Percentiles rank a stretch among this genome's conserved stretches.
Conservation (phyloP, 2,797 vertebrate species). For the Enteromius anoplus region DNA sequence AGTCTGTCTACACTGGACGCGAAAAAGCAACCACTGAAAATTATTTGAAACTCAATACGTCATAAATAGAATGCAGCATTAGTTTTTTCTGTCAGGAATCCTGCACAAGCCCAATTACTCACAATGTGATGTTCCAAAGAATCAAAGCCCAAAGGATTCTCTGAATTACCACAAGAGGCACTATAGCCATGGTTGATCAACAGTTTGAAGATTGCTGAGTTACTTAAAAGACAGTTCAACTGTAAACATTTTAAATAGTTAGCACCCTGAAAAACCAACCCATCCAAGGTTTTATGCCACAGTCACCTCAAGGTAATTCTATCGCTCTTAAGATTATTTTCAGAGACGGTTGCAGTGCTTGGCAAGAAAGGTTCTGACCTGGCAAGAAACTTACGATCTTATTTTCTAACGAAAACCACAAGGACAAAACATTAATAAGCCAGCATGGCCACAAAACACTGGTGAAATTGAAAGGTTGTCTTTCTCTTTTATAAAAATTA, state of each 20-base stretch:
- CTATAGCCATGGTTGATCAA: not conserved
- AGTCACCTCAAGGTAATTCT: slow-evolving; percentile 22
- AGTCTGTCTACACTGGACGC: no score
- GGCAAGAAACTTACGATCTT: not conserved
- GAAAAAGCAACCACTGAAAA: no score
- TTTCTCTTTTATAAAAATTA: slow-evolving; percentile 28
- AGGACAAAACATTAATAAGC: slow-evolving; percentile 34
- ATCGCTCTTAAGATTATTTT: slow-evolving; percentile 23
- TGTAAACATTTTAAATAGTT: slow-evolving; percentile 20
- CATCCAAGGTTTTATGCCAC: not conserved
- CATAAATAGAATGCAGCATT: no score
- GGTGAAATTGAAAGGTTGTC: slow-evolving; percentile 33
- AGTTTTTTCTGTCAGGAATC: no score
- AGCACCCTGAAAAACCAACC: not conserved
- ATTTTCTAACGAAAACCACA: slow-evolving; percentile 33
- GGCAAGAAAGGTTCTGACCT: not conserved
- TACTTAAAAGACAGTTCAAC: slow-evolving; percentile 9
- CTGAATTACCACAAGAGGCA: not conserved
- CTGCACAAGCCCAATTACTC: not conserved
- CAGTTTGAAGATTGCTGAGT: slow-evolving; percentile 10
- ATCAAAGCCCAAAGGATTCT: not conserved
- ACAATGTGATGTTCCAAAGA: not conserved
- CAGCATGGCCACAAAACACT: slow-evolving; percentile 27
- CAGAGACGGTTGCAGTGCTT: slow-evolving; percentile 9
- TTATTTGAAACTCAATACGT: no score